Conservation (phyloP, 2,888 invertebrate species). For the Apamea epomidion region DNA sequence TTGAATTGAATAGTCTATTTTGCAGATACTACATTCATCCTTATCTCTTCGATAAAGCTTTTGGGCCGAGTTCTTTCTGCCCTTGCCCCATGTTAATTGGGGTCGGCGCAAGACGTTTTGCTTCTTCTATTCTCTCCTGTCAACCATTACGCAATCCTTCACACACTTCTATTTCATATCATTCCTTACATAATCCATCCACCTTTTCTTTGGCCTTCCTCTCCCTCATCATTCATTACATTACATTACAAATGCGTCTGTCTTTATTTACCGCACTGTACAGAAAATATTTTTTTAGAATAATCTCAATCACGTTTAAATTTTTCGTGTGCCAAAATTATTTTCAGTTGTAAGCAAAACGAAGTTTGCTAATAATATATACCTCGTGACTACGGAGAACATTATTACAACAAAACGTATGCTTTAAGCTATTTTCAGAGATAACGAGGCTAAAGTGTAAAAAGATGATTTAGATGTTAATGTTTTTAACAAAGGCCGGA, state of each 20-base stretch:
- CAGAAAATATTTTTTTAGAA: not conserved
- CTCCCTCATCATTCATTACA: not conserved
- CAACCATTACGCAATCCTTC: not conserved
- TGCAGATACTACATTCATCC: not conserved
- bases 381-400: constrained; percentile 30
- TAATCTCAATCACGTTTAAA: not conserved
- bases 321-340: constrained; percentile 50
- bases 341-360: constrained; percentile 42
- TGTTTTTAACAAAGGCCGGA: not conserved
- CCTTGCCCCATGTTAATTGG: not conserved
- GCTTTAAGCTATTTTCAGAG: constrained; percentile 9
- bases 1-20: not conserved
- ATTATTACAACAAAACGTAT: constrained; percentile 12
- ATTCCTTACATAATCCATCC: not conserved
- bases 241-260: not conserved
- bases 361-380: constrained; percentile 40
- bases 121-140: not conserved
- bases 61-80: too few relatives aligned
- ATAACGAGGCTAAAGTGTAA: not conserved
- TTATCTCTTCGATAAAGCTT: not conserved
- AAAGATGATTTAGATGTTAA: not conserved
- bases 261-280: constrained; percentile 11
- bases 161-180: not conserved
- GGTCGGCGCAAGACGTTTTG: not conserved
- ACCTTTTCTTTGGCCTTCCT: not conserved